phyloP scores from a whole-genome alignment of 2,888 invertebrate genomes.

The Ochropleura leucogaster region DNA sequence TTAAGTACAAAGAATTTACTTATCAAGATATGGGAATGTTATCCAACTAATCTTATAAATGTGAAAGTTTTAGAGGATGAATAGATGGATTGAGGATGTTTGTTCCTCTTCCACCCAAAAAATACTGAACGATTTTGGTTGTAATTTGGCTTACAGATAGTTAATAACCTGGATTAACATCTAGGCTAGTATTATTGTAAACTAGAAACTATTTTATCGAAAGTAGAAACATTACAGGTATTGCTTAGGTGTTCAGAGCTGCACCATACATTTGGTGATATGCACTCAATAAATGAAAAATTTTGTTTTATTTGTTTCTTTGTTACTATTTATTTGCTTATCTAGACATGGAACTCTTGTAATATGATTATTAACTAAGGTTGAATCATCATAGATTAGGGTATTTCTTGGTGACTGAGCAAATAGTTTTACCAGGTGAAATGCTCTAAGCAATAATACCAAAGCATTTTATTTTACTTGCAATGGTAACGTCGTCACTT shows the following conservation, averaged over 20 bases:
- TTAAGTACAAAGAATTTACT: not conserved
- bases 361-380: not conserved
- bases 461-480: not conserved
- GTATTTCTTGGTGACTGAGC: not conserved
- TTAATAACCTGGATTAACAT: too few relatives aligned
- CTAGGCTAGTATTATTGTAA: too few relatives aligned
- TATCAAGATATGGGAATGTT: not conserved
- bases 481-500: not conserved
- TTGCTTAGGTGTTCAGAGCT: not conserved
- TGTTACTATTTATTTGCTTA: not conserved
- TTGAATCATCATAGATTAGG: not conserved
- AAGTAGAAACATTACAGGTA: not conserved
- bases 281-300: not conserved
- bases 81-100: too few relatives aligned
- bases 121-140: too few relatives aligned
- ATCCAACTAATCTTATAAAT: too few relatives aligned
- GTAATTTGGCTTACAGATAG: too few relatives aligned
- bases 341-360: not conserved
- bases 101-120: too few relatives aligned
- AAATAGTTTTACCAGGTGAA: not conserved
- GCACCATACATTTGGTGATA: not conserved
- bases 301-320: not conserved
- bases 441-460: not conserved
- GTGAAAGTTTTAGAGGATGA: too few relatives aligned
- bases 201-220: too few relatives aligned